Percentiles rank a stretch among this genome's conserved stretches.
Conservation (phyloP, 2,888 invertebrate species). For the Harmothoe impar region DNA sequence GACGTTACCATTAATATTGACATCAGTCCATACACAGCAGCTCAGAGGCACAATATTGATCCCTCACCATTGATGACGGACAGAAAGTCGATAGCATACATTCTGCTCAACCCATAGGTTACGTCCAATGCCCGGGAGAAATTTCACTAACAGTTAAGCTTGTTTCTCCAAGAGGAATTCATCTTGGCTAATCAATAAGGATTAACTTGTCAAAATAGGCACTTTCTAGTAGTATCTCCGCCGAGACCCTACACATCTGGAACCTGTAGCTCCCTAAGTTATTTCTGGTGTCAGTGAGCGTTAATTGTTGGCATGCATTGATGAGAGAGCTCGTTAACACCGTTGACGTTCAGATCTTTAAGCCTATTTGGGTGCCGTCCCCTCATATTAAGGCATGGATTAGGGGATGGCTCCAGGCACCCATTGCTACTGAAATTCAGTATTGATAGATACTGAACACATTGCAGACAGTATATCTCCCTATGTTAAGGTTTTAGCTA, state of each 20-base stretch:
- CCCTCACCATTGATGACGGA: neutral
- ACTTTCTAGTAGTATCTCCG: neutral
- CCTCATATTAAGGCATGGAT: neutral
- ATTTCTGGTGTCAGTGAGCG: neutral
- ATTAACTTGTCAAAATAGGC: neutral
- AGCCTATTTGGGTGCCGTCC: neutral
- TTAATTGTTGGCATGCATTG: neutral
- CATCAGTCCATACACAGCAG: too few relatives aligned
- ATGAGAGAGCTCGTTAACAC: neutral
- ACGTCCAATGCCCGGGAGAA: neutral
- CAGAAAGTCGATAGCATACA: neutral
- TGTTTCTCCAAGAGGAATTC: neutral
- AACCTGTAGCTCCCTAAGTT: neutral
- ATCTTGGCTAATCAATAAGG: conserved; percentile 1
- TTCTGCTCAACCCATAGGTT: neutral
- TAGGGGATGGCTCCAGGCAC: neutral
- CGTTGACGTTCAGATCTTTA: neutral
- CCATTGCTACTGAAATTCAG: neutral
- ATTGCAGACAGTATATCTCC: too few relatives aligned
- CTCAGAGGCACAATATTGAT: neutral
- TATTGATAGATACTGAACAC: too few relatives aligned
- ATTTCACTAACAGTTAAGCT: neutral
- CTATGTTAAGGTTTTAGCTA: too few relatives aligned
- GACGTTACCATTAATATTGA: too few relatives aligned
- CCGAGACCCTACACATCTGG: neutral